A percentile compares a stretch with the other conserved stretches of the same genome.
phyloP scores from a whole-genome alignment of 2,113 vertebrate genomes.

The Cephalopterus ornatus region DNA sequence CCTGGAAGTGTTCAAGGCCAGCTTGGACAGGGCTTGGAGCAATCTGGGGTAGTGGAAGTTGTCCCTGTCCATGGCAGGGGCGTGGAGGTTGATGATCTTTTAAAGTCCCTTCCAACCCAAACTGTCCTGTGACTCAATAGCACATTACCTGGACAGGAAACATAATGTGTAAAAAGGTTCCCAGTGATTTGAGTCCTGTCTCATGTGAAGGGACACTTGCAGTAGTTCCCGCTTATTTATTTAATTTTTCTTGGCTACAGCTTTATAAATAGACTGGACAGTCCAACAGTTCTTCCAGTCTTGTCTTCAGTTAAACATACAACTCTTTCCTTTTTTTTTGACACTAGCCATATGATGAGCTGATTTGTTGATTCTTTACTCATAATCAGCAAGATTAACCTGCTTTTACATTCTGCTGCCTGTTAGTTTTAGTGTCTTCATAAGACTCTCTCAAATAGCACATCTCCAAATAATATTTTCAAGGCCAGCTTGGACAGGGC shows the following conservation, averaged over 20 bases:
- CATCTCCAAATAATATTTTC: neutral
- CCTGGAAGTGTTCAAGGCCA: neutral
- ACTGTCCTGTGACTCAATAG: neutral
- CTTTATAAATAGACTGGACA: neutral
- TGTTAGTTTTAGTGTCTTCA: neutral
- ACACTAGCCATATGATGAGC: neutral
- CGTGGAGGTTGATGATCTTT: neutral
- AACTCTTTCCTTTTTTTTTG: neutral
- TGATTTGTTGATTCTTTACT: neutral
- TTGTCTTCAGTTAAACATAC: neutral
- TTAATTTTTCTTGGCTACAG: neutral
- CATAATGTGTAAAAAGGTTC: neutral
- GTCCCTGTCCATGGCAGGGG: neutral
- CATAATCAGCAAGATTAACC: neutral
- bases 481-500: rapidly evolving
- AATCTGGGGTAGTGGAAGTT: neutral
- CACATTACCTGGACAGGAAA: neutral
- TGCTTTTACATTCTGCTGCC: neutral
- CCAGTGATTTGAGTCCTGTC: neutral
- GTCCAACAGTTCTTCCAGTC: neutral
- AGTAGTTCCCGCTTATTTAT: neutral
- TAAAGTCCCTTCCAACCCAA: neutral
- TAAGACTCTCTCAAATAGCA: neutral
- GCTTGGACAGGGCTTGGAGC: neutral
- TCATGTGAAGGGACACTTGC: neutral